A percentile compares a stretch with the other conserved stretches of the same genome.
Conservation (phyloP, 1,140 invertebrate genomes). For the Listronotus bonariensis region DNA sequence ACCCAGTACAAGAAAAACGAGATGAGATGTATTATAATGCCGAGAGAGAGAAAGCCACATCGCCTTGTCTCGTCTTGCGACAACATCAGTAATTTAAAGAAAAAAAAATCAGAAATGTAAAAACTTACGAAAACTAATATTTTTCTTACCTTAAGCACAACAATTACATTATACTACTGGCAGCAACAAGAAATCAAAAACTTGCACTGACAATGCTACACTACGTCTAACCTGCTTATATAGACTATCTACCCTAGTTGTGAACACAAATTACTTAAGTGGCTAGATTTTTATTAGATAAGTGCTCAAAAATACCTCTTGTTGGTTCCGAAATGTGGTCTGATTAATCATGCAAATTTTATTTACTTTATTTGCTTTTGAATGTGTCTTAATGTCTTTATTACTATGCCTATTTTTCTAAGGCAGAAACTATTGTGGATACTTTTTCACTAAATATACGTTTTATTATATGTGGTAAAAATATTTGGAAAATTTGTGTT, state of each 20-base stretch:
- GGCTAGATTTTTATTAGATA: constrained; percentile 23
- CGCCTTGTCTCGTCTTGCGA: too few species aligned
- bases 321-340: constrained; percentile 1
- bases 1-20: too few species aligned
- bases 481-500: too few species aligned
- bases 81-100: too few species aligned
- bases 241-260: neutral
- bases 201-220: constrained; percentile 6
- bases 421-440: too few species aligned
- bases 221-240: constrained; percentile 3
- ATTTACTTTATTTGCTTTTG: neutral
- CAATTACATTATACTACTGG: constrained; percentile 11
- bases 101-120: neutral
- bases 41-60: too few species aligned
- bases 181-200: constrained; percentile 9
- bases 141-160: constrained; percentile 9
- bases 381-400: too few species aligned
- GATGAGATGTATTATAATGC: too few species aligned
- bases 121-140: neutral
- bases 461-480: too few species aligned
- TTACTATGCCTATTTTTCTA: too few species aligned
- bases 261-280: constrained; percentile 26
- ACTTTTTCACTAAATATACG: too few species aligned
- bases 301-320: constrained; percentile 9
- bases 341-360: neutral